Evolutionary conservation across 53 echinoderm and acorn worm species (phyloP).

Genomic region (Holothuria scabra): DNA sequence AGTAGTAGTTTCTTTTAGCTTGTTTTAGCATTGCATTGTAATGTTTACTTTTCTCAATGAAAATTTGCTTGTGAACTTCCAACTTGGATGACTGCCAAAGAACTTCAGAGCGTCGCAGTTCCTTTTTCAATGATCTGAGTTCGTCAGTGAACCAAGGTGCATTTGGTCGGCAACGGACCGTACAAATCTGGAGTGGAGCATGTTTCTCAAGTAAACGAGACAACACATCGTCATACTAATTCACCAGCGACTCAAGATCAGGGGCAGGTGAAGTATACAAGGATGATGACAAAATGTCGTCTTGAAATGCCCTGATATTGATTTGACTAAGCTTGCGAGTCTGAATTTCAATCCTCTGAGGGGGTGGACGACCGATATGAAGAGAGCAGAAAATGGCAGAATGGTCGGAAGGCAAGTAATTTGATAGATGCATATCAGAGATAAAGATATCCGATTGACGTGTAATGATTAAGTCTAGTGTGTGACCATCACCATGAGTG

Average conservation of each 20-base stretch:
- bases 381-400: constrained; percentile 35
- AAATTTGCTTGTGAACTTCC: constrained; percentile 37
- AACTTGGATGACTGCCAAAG: background rate
- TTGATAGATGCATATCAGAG: too few relatives aligned
- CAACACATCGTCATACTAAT: background rate
- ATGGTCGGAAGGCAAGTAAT: constrained; percentile 57
- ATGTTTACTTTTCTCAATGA: constrained; percentile 17
- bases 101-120: background rate
- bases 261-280: background rate
- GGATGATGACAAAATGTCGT: constrained; percentile 1
- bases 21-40: background rate
- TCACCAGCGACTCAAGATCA: background rate
- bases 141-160: constrained; percentile 37
- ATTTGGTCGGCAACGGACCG: background rate
- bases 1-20: too few relatives aligned
- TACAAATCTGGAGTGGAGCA: background rate
- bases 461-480: constrained; percentile 67
- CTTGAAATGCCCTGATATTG: background rate
- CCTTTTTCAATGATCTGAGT: background rate
- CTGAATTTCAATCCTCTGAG: too few relatives aligned
- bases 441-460: too few relatives aligned
- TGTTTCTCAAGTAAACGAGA: constrained; percentile 19
- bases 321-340: constrained; percentile 17
- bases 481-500: constrained; percentile 62
- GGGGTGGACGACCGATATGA: too few relatives aligned